Percentiles rank a stretch among this genome's conserved stretches.
phyloP scores from a whole-genome alignment of 2,113 vertebrate species.

The Myotis davidii region DNA sequence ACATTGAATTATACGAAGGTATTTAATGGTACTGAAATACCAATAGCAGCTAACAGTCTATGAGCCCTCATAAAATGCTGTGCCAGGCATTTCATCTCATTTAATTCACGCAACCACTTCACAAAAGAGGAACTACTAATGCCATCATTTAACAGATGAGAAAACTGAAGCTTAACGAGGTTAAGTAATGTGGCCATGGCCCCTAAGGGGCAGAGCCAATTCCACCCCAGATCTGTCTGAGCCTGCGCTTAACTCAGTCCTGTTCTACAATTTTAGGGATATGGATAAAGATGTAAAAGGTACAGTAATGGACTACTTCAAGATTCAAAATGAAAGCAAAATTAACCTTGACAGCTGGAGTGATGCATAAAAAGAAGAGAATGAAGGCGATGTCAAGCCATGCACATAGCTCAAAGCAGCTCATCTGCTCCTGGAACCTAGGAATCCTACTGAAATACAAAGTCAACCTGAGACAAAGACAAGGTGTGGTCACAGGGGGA shows the following conservation, averaged over 20 bases:
- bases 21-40: not conserved
- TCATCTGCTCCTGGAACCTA: not conserved
- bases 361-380: not conserved
- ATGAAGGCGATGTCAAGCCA: not conserved
- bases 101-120: not conserved
- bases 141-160: not conserved
- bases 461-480: not conserved
- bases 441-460: not conserved
- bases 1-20: not conserved
- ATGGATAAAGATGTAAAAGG: not conserved
- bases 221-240: not conserved
- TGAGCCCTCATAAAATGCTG: not conserved
- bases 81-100: not conserved
- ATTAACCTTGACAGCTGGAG: not conserved
- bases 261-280: not conserved
- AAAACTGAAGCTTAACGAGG: not conserved
- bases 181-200: not conserved
- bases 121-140: not conserved
- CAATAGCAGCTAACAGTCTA: not conserved
- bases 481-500: not conserved
- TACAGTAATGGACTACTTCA: not conserved
- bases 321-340: not conserved
- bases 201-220: not conserved
- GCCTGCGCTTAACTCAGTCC: not conserved
- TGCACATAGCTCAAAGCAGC: not conserved